Percentiles rank a stretch among this genome's conserved stretches.
phyloP scores from a whole-genome alignment of 1,140 invertebrate genomes.

The Whitmania pigra region DNA sequence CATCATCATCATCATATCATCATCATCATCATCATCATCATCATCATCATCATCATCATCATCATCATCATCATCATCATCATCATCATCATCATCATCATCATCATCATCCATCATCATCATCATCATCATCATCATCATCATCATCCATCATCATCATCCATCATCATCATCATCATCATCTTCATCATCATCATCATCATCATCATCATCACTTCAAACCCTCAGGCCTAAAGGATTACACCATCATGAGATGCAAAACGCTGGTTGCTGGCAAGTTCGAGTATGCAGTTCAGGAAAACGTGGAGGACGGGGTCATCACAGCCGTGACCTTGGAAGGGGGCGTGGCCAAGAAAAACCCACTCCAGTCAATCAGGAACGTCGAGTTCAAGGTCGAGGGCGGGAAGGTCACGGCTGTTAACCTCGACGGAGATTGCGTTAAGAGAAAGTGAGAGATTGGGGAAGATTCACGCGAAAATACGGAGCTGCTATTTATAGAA shows the following conservation, averaged over 20 bases:
- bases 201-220: not conserved
- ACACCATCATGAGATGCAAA: constrained; percentile 1
- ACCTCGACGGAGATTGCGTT: constrained; percentile 16
- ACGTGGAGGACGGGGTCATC: constrained; percentile 8
- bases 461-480: not conserved
- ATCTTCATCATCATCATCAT: not conserved
- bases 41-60: constrained; percentile 11
- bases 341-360: not conserved
- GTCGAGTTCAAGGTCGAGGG: constrained; percentile 15
- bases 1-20: constrained; percentile 15
- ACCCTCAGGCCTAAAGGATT: constrained; percentile 8
- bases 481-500: not conserved
- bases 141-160: constrained; percentile 16
- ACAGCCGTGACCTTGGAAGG: constrained; percentile 1
- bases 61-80: constrained; percentile 9
- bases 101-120: constrained; percentile 7
- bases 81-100: constrained; percentile 13
- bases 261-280: not conserved
- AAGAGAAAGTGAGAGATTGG: constrained; percentile 2
- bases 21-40: constrained; percentile 22
- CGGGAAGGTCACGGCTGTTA: constrained; percentile 11
- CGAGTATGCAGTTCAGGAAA: constrained; percentile 6
- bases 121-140: constrained; percentile 22
- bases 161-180: constrained; percentile 5
- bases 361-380: constrained; percentile 16